Conservation (phyloP, 1,140 invertebrate species). For the Ylistrum balloti region DNA sequence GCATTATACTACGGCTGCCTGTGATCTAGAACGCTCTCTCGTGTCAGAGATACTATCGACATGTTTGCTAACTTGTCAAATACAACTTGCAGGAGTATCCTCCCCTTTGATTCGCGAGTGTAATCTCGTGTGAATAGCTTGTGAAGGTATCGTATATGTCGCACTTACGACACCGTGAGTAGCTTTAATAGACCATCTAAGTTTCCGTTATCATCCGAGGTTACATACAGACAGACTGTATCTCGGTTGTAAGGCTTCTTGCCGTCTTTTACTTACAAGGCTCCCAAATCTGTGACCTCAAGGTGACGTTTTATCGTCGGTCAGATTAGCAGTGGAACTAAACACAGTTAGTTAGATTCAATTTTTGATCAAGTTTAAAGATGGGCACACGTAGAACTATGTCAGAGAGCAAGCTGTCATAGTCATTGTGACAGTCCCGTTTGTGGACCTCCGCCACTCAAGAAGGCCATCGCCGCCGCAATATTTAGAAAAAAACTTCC, state of each 20-base stretch:
- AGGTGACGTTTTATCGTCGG: neutral
- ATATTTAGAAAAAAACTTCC: too few relatives aligned
- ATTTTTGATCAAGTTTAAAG: neutral
- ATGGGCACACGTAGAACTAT: neutral
- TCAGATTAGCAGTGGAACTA: neutral
- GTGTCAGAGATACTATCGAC: slow-evolving; percentile 26
- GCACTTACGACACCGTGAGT: slow-evolving; percentile 13
- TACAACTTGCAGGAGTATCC: slow-evolving; percentile 1
- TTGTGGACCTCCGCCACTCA: too few relatives aligned
- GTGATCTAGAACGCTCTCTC: slow-evolving; percentile 32
- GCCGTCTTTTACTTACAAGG: neutral
- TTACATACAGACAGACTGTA: neutral
- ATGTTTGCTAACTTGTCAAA: slow-evolving; percentile 31
- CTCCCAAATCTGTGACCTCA: neutral
- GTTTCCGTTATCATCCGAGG: neutral
- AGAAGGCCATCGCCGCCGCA: too few relatives aligned
- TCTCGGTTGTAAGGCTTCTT: neutral
- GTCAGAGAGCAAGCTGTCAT: neutral
- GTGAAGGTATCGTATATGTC: slow-evolving; percentile 33
- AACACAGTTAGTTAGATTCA: too few relatives aligned
- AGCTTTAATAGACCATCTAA: neutral
- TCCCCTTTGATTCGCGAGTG: slow-evolving; percentile 30
- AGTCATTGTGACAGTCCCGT: neutral
- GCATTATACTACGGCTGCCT: neutral
- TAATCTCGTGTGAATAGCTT: slow-evolving; percentile 27